phyloP scores from a whole-genome alignment of 2,797 vertebrate species.

The Anabas testudineus region DNA sequence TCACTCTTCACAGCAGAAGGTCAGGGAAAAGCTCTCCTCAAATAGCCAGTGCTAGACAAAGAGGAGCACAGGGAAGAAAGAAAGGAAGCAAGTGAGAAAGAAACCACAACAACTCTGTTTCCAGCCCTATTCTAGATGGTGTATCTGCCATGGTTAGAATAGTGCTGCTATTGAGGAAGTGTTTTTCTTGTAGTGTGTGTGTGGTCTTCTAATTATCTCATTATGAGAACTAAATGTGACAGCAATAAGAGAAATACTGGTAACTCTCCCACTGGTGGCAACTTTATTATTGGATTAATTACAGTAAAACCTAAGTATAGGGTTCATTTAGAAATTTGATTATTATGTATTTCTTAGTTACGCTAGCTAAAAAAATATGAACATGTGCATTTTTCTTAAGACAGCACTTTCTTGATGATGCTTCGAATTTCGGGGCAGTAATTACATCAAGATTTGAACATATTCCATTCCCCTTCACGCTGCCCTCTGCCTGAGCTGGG shows the following conservation, averaged over 20 bases:
- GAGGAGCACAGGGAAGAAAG: constrained; percentile 58
- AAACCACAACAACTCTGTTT: constrained; percentile 10
- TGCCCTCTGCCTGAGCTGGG: constrained; percentile 27
- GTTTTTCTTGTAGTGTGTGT: background rate
- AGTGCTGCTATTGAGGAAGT: background rate
- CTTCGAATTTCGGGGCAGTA: background rate
- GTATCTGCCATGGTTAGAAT: background rate
- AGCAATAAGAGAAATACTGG: background rate
- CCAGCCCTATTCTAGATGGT: constrained; percentile 10
- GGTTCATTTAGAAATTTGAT: constrained; percentile 1
- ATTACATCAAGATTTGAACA: constrained; percentile 1
- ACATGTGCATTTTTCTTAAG: background rate
- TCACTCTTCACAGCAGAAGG: constrained; percentile 93
- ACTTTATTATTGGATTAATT: background rate
- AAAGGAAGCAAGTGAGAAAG: background rate
- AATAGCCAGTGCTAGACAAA: constrained; percentile 90
- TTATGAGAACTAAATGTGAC: background rate
- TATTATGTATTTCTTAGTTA: background rate
- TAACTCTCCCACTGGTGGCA: background rate
- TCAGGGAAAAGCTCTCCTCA: constrained; percentile 91
- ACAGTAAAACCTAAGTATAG: background rate
- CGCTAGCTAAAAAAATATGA: background rate
- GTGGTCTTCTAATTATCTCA: background rate
- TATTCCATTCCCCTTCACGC: background rate
- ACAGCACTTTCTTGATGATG: background rate